These are phyloP conservation scores for Venturia canescens DNA, from an alignment of 1,140 invertebrate species.

Conservation along the genomic window DNA sequence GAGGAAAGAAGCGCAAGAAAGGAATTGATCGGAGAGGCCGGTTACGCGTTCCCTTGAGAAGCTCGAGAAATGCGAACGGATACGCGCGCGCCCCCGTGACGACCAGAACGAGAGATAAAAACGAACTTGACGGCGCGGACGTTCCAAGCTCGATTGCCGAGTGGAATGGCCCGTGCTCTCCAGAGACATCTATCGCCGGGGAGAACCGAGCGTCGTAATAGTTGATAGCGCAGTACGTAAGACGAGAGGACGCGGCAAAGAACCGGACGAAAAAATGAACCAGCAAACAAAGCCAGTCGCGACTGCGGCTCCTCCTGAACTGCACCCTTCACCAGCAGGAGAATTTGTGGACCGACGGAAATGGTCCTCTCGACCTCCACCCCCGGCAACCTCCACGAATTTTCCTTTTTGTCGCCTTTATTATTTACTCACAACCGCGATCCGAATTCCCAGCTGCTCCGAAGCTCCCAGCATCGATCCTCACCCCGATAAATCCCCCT, in stretches of 20 bases:
- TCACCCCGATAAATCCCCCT: no score
- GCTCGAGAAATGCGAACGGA: slow-evolving; percentile 53
- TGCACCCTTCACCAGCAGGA: no score
- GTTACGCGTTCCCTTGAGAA: slow-evolving; percentile 52
- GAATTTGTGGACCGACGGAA: no score
- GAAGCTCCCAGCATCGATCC: no score
- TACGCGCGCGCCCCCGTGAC: slow-evolving; percentile 38
- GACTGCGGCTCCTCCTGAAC: no score
- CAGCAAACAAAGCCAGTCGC: slow-evolving; percentile 8
- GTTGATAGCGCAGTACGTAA: slow-evolving; percentile 21
- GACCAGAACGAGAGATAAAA: slow-evolving; percentile 52
- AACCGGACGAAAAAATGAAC: neutral
- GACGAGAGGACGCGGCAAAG: neutral
- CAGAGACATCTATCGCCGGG: slow-evolving; percentile 22
- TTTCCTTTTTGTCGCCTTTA: no score
- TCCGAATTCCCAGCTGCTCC: no score
- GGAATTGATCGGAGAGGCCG: slow-evolving; percentile 45
- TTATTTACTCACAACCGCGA: no score
- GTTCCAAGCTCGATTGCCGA: neutral
- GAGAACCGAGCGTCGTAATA: slow-evolving; percentile 34
- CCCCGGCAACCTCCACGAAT: no score
- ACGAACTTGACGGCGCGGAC: neutral
- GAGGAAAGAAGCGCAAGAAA: slow-evolving; percentile 23
- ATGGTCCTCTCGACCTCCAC: no score
- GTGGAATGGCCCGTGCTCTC: slow-evolving; percentile 24